Conservation (phyloP, 35 echinoderm and acorn worm genomes). For the Diadema setosum region DNA sequence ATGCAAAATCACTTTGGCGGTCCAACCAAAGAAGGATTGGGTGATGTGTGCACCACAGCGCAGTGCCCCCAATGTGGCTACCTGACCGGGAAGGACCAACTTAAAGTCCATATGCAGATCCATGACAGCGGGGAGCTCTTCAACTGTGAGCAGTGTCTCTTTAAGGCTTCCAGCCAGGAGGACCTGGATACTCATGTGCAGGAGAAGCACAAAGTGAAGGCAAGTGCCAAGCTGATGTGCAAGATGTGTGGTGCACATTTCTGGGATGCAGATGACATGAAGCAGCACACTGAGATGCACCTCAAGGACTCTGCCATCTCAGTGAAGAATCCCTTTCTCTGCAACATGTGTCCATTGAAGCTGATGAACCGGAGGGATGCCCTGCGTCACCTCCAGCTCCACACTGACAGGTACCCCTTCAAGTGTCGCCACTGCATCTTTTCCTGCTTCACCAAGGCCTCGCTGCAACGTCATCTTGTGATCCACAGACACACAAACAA, state of each 20-base stretch:
- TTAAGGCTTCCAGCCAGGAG: conserved; percentile 22
- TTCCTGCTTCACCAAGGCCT: conserved; percentile 39
- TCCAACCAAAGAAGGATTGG: background rate
- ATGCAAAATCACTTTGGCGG: conserved; percentile 3
- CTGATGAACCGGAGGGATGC: conserved; percentile 51
- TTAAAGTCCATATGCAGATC: conserved; percentile 50
- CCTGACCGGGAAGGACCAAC: conserved; percentile 49
- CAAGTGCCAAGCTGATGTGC: conserved; percentile 7
- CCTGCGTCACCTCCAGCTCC: conserved; percentile 59
- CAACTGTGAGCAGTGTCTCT: conserved; percentile 51
- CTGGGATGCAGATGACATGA: conserved; percentile 24
- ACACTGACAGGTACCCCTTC: conserved; percentile 71
- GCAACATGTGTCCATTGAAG: conserved; percentile 55
- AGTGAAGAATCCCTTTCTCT: conserved; percentile 48
- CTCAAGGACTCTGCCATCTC: conserved; percentile 23
- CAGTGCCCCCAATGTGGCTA: conserved; percentile 69
- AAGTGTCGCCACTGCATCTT: conserved; percentile 82
- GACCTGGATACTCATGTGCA: conserved; percentile 32
- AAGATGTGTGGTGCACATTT: conserved; percentile 12
- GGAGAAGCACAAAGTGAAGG: conserved; percentile 36
- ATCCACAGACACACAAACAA: background rate
- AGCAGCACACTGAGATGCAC: conserved; percentile 48
- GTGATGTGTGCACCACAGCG: background rate
- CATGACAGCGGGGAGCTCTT: conserved; percentile 53
- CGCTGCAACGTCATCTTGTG: background rate